Evolutionary conservation across 2,113 vertebrate genomes (phyloP), one percentile per base, ranked within the genome.

Genomic region (Channa maculata): DNA sequence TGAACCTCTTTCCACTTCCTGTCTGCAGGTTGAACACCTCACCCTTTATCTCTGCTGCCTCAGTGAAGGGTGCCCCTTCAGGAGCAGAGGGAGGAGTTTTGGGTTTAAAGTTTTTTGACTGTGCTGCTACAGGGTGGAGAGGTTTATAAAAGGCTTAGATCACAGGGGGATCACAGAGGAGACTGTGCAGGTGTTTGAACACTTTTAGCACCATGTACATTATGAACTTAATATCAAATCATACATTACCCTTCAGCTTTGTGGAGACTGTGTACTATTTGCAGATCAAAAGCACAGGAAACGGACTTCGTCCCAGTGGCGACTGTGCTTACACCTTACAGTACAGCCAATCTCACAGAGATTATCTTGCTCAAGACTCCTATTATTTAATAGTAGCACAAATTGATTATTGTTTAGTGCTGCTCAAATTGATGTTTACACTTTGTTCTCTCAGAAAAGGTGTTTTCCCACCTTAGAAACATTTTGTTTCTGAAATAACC

Each of bases 41-140:
- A 74, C 76, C 84, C 91, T 93, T 93, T 92, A 93, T 93, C 92
- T 92, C 91, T 92, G 90, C 83, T 80, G 90, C 92, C 88, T 91
- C 59, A 13, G 4, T 2, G 24, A 24, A 24, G 1, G 24, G 24
- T 73, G 80, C 77, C 77, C 79, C 53, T 9, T 91, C 80, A 88
- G 85, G 72, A 80, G 66, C 61, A 75, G 51, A 68, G 77, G 89
- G 89, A 67, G 90, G 86, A 88, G 90, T 86, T 75, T 75, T 11
- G 33, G 67, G 65, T 75, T 91, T 85, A 70, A 89, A 79, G 66
- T 51, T 51, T 41, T 67, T 63, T 55, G 59, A 52, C 66, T 71
- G 68, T 71, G 76, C 87, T 57, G 77, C 89, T 88, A 83, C 75
- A 81, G 76, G 86, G 82, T 77, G 79, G 72, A 66, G 87, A 86